A percentile compares a stretch with the other conserved stretches of the same genome.
Evolutionary conservation across 2,113 vertebrate genomes (phyloP).

Genomic region (Lota lota): DNA sequence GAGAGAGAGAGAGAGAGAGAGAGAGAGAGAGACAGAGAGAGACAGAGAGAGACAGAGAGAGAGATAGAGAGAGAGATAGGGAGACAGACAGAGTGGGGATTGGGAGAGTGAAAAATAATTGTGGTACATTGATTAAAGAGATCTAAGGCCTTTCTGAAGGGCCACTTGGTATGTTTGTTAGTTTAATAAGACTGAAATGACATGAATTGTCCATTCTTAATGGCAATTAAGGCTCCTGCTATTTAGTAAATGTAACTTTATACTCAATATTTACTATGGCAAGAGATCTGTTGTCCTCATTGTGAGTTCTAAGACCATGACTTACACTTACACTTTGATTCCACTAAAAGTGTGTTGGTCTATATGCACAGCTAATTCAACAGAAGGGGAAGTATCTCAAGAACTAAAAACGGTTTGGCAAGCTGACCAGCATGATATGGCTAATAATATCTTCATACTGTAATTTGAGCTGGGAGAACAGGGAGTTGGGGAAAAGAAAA

Average conservation of each 20-base stretch:
- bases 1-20: too few relatives aligned
- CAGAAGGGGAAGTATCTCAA: not conserved
- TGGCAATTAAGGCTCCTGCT: constrained; percentile 62
- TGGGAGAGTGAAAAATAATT: constrained; percentile 49
- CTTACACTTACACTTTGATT: not conserved
- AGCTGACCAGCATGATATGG: not conserved
- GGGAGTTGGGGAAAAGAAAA: too few relatives aligned
- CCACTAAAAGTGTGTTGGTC: not conserved
- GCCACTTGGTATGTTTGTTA: constrained; percentile 86
- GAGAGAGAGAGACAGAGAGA: too few relatives aligned
- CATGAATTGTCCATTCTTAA: constrained; percentile 70
- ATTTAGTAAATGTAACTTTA: constrained; percentile 40
- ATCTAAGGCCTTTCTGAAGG: constrained; percentile 77
- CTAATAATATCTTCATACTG: not conserved
- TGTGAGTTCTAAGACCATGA: not conserved
- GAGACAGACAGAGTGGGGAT: constrained; percentile 11
- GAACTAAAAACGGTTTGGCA: not conserved
- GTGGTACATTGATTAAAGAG: constrained; percentile 78
- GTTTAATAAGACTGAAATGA: constrained; percentile 79
- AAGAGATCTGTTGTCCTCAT: too few relatives aligned
- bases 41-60: constrained; percentile 18
- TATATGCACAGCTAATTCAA: not conserved
- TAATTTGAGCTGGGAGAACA: too few relatives aligned
- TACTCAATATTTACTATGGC: not conserved
- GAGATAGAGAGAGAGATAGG: constrained; percentile 35